Evolutionary conservation across 1,140 invertebrate genomes (phyloP), one percentile per base, ranked within the genome.

Genomic region (Latrodectus geometricus): DNA sequence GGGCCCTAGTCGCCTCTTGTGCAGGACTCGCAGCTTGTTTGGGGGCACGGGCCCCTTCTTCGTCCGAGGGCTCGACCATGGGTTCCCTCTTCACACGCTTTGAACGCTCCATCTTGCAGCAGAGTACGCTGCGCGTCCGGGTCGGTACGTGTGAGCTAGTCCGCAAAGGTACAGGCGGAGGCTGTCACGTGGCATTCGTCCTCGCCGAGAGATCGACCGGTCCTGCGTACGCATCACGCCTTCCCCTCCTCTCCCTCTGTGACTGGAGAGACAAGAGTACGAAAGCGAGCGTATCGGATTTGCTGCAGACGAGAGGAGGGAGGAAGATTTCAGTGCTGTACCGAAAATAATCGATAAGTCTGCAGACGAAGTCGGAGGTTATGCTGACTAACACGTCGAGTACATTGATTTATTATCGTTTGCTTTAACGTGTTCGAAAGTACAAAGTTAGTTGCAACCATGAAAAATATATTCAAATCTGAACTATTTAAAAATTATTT

Each of bases 1-100:
- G 83, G 65, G 74, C 83, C 66, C 83, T 68, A 12, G 83, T 86
- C 0, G 83, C 83, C 75, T 86, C 83, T n/a, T 86, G 83, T n/a
- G 83, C 83, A 14, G 83, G 83, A 50, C 83, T 86, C 9, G 83
- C 65, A 5, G 73, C 83, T 49, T 86, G 83, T 9, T 86, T 86
- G 21, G 79, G 69, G 52, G 50, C n/a, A 4, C 56, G 81, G 65
- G 74, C 52, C 75, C 66, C 83, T n/a, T 83, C 81, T 3, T 80
- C 78, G 48, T 74, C 80, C 35, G 65, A 54, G n/a, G 61, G 82
- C 72, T 84, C 82, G 17, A 61, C 3, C 11, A 61, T 8, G 11
- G 11, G 11, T 61, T 61, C 17, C 73, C 50, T 70, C 23, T 76
- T 76, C 14, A 68, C 54, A 8, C 56, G 48, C 73, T 69, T 75